Evolutionary conservation across 2,113 vertebrate species (phyloP).

Genomic region (Lophotis ruficrista): DNA sequence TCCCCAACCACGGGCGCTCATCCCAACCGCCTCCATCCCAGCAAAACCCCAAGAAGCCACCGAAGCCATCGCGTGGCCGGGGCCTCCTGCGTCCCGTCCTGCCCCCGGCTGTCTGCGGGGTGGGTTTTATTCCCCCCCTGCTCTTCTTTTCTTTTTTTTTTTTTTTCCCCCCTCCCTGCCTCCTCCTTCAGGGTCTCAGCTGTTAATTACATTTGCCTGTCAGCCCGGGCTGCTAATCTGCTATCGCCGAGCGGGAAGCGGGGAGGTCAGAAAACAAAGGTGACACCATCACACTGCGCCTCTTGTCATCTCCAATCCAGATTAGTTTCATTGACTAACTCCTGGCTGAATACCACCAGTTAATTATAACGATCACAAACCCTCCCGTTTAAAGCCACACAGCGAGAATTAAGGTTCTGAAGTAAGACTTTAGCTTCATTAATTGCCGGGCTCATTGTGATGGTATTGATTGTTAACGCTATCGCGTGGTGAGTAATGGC

Average conservation of each 20-base stretch:
- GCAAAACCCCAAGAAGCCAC: neutral
- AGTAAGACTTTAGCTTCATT: conserved; percentile 83
- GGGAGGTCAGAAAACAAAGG: conserved; percentile 73
- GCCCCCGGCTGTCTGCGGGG: neutral
- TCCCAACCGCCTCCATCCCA: neutral
- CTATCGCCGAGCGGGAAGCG: conserved; percentile 46
- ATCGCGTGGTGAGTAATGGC: conserved; percentile 80
- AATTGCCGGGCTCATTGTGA: conserved; percentile 83
- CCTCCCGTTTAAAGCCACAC: conserved; percentile 65
- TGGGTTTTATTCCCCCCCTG: neutral
- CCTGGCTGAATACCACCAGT: conserved; percentile 72
- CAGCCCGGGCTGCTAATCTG: conserved; percentile 72
- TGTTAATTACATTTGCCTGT: conserved; percentile 75
- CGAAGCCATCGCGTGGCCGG: neutral
- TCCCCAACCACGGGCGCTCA: neutral
- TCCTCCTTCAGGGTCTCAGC: conserved; percentile 63
- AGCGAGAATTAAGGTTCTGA: conserved; percentile 77
- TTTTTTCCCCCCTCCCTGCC: no score
- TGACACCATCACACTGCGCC: conserved; percentile 57
- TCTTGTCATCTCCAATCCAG: conserved; percentile 73
- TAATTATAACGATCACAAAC: conserved; percentile 76
- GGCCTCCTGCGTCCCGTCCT: neutral
- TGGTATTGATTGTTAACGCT: conserved; percentile 87
- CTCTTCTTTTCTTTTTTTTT: neutral
- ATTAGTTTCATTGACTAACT: conserved; percentile 72